Evolutionary conservation across 2,797 vertebrate genomes (phyloP).

Genomic region (Schizopygopsis pylzovi): DNA sequence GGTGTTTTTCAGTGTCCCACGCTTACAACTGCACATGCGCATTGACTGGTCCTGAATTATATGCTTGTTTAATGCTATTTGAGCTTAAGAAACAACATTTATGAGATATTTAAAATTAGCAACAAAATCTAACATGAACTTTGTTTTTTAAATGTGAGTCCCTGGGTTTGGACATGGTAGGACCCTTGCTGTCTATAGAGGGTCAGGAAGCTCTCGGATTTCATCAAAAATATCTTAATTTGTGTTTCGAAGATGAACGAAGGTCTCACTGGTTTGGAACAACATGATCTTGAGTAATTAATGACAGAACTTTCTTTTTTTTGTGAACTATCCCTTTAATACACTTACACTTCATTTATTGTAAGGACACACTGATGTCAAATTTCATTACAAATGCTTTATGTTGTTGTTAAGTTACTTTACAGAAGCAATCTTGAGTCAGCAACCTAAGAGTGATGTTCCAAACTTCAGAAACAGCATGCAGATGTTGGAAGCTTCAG

Average conservation of each 20-base stretch:
- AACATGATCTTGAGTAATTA: not conserved
- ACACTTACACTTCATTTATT: not conserved
- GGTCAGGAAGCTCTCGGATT: too few relatives aligned
- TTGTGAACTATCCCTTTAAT: not conserved
- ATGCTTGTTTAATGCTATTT: too few relatives aligned
- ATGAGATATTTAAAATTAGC: too few relatives aligned
- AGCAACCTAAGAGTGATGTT: not conserved
- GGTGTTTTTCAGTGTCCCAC: too few relatives aligned
- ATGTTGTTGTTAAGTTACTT: not conserved
- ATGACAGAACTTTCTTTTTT: not conserved
- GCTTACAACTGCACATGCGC: too few relatives aligned
- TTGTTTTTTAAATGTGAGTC: too few relatives aligned
- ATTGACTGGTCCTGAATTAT: too few relatives aligned
- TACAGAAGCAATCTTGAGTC: not conserved
- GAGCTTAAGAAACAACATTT: too few relatives aligned
- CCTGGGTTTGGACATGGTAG: not conserved
- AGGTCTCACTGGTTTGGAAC: not conserved
- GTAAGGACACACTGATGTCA: not conserved
- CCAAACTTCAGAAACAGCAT: not conserved
- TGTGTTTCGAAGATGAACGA: too few relatives aligned
- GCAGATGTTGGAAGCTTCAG: slow-evolving; percentile 7
- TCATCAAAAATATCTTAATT: too few relatives aligned
- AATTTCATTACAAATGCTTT: not conserved
- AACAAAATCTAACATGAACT: too few relatives aligned
- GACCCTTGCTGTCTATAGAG: too few relatives aligned